phyloP scores from a whole-genome alignment of 2,797 vertebrate genomes.

The Smutsia gigantea region DNA sequence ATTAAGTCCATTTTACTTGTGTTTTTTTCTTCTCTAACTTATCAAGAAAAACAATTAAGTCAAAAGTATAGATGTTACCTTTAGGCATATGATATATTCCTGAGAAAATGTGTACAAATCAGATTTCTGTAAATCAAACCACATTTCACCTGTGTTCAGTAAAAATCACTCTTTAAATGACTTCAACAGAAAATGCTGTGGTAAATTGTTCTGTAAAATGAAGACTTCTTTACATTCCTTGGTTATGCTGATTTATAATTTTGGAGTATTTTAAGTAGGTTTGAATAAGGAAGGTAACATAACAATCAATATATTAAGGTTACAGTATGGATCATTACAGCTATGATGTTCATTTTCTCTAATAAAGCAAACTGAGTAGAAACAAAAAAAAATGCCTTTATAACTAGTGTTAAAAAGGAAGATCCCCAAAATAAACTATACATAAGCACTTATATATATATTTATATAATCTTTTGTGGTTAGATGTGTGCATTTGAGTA shows the following conservation, averaged over 20 bases:
- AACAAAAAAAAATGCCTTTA: slow-evolving; percentile 16
- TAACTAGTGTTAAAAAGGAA: not conserved
- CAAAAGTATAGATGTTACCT: not conserved
- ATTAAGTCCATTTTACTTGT: slow-evolving; percentile 42
- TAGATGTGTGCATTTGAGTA: not conserved
- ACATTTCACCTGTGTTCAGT: not conserved
- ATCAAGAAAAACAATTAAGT: slow-evolving; percentile 33
- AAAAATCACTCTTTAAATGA: not conserved
- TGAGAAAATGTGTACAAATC: slow-evolving; percentile 31
- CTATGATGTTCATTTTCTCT: not conserved
- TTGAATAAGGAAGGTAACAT: slow-evolving; percentile 26
- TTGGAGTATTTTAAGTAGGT: not conserved
- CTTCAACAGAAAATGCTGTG: not conserved
- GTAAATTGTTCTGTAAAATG: not conserved
- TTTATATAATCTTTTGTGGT: not conserved
- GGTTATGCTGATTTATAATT: not conserved
- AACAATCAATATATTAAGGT: slow-evolving; percentile 12
- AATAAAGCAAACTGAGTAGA: slow-evolving; percentile 40
- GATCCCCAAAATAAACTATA: not conserved
- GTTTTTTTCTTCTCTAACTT: not conserved
- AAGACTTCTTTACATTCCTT: not conserved
- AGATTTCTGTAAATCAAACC: slow-evolving; percentile 36
- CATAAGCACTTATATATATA: not conserved
- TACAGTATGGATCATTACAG: not conserved
- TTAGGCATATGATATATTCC: not conserved